Evolutionary conservation across 2,888 invertebrate species (phyloP), one percentile per base, ranked within the genome.

Genomic region (Lamellibrachia columna): DNA sequence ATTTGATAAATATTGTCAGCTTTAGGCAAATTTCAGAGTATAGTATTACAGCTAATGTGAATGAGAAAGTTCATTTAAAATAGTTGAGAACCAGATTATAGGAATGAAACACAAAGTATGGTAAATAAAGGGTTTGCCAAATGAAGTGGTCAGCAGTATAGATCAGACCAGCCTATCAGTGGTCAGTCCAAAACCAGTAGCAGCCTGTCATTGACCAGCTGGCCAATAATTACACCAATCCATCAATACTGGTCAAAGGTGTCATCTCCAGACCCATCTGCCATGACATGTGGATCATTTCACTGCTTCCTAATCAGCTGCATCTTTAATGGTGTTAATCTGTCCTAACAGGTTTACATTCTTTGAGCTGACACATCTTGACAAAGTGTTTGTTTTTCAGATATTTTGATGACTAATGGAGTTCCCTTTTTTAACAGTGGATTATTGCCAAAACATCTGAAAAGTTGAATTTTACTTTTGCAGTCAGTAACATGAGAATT

Each of bases 191-290:
- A 91, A 91, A 91, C 28, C 4, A 28, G 91, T 91, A 91, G 91
- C 28, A 91, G 40, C 91, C 91, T 91, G 90, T 91, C 91, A 3
- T 28, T 91, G 91, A 22, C 91, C 91, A 91, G 40, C 91, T 91
- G 91, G 91, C 91, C 91, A 91, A 22, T 91, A 91, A 91, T 91
- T 91, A 91, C 28, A 91, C 91, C 91, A 91, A 91, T 91, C 91
- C 91, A 91, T 91, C 91, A 91, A 28, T n/a, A 91, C 28, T 28
- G 91, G 91, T 91, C 91, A 91, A 40, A 91, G 91, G 91, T 91
- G 91, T 91, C 91, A 91, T 91, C 15, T 91, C 91, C 11, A 15
- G n/a, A 28, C 28, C 91, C 91, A 91, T 91, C 91, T 91, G 91
- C 28, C 91, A 6, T 91, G 40, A 28, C 91, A 4, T 7, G 91